Evolutionary conservation across 2,888 invertebrate genomes (phyloP), one percentile per base, ranked within the genome.

Genomic region (Drosophila pseudotalamancana): DNA sequence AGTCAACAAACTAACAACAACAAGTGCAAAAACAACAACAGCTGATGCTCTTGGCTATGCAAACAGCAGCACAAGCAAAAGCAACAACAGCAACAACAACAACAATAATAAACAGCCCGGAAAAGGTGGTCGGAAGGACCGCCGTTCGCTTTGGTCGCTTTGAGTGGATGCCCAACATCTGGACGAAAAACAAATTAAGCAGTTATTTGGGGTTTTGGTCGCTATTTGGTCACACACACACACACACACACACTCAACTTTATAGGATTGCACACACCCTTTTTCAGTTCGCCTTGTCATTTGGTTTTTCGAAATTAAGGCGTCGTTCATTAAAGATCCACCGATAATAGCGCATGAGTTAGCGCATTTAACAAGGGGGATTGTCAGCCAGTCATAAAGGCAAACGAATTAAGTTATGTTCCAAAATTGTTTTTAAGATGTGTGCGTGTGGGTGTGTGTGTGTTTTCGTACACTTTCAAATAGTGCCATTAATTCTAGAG

Each of bases 1-100:
- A 83, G 71, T 83, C 80, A 83, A 86, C 80, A 81, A 86, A 77
- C 84, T 86, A 86, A 77, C 80, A 86, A 62, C 69, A 71, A 59
- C 62, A 68, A 50, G 29, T 45, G 59, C 42, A 40, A 37, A 49
- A 54, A 53, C 53, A 78, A 71, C 55, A 77, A 53, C 82, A 66
- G 32, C 51, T 53, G 72, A 37, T 39, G 53, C 51, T 67, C 32
- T 35, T 34, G 51, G 39, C 45, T 35, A 35, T 31, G 39, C 50
- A 72, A 68, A 68, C 55, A 65, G 6, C 45, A 55, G 27, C 35
- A 59, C 8, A 6, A 27, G 3, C 23, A 39, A 6, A 12, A 42
- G 6, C 42, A 27, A n/a, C 6, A 29, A n/a, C 29, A 27, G 6
- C 6, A 29, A n/a, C 29, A 29, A n/a, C 40, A 62, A 29, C 46